phyloP scores from a whole-genome alignment of 23 tunicate genomes.

The Styela clava region DNA sequence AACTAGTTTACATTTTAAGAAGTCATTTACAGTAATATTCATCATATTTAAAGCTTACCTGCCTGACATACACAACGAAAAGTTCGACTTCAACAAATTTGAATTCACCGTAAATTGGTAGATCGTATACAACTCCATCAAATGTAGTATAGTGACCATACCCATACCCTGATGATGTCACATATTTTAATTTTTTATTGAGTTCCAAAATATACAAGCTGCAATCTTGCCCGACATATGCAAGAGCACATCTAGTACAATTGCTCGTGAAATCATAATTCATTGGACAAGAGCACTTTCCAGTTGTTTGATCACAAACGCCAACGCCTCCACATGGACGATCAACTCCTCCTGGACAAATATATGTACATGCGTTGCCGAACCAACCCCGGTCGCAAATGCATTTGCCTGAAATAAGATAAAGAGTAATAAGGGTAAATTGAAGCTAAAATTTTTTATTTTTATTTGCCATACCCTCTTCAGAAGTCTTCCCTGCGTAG shows the following conservation, averaged over 20 bases:
- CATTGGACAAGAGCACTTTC: slow-evolving; percentile 25
- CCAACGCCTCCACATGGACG: slow-evolving; percentile 32
- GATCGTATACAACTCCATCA: slow-evolving; percentile 25
- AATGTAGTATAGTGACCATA: slow-evolving; percentile 29
- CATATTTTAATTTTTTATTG: slow-evolving; percentile 15
- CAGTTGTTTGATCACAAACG: not conserved
- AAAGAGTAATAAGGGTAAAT: not conserved
- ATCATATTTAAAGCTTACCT: too few relatives aligned
- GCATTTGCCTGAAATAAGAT: slow-evolving; percentile 20
- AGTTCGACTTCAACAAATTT: slow-evolving; percentile 6
- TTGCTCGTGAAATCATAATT: not conserved
- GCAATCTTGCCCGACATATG: slow-evolving; percentile 41
- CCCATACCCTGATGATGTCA: slow-evolving; percentile 37
- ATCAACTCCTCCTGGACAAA: slow-evolving; percentile 25
- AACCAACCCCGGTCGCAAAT: slow-evolving; percentile 26
- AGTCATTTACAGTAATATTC: too few relatives aligned
- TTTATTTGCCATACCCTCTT: not conserved
- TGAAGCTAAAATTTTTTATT: not conserved
- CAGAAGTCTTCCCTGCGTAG: not conserved
- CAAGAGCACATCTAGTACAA: slow-evolving; percentile 8
- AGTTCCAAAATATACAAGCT: slow-evolving; percentile 6
- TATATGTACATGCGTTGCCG: slow-evolving; percentile 14
- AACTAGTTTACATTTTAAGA: too few relatives aligned
- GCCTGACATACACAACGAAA: slow-evolving; percentile 27
- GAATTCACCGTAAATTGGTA: slow-evolving; percentile 28